These are phyloP conservation scores for Anthoscopus minutus DNA, from an alignment of 2,113 vertebrate species.

Conservation along the genomic window DNA sequence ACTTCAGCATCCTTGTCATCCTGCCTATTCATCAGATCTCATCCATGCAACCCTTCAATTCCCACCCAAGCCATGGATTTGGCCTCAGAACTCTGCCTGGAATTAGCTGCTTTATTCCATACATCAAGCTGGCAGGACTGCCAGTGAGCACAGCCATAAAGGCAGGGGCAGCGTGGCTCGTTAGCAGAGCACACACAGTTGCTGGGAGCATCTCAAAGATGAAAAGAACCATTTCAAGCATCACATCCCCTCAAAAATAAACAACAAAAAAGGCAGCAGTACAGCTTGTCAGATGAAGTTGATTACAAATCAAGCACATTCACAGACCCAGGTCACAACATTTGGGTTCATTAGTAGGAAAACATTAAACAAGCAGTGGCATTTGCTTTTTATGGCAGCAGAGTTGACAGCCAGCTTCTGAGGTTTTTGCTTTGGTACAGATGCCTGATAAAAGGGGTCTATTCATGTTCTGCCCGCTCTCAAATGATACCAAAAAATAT, in stretches of 20 bases:
- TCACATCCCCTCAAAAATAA: neutral
- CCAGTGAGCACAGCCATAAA: neutral
- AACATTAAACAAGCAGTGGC: neutral
- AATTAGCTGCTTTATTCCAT: neutral
- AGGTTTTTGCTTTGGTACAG: neutral
- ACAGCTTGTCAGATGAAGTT: neutral
- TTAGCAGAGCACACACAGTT: neutral
- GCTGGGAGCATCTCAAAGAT: neutral
- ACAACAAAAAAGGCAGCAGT: neutral
- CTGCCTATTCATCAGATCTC: neutral
- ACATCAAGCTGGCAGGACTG: neutral
- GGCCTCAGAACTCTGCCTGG: neutral
- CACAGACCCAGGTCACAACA: neutral
- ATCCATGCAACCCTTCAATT: neutral
- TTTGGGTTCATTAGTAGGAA: neutral
- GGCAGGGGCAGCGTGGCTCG: neutral
- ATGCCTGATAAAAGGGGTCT: neutral
- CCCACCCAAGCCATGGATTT: neutral
- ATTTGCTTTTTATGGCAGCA: neutral
- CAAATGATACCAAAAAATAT: neutral
- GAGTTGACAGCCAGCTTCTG: neutral
- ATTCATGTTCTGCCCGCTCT: neutral
- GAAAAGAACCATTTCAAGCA: neutral
- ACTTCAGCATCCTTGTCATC: neutral
- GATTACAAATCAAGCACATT: neutral